Percentiles rank a stretch among this genome's conserved stretches.
These are phyloP conservation scores for Cataglyphis altisquamis DNA, from an alignment of 2,888 invertebrate species.

Conservation along the genomic window DNA sequence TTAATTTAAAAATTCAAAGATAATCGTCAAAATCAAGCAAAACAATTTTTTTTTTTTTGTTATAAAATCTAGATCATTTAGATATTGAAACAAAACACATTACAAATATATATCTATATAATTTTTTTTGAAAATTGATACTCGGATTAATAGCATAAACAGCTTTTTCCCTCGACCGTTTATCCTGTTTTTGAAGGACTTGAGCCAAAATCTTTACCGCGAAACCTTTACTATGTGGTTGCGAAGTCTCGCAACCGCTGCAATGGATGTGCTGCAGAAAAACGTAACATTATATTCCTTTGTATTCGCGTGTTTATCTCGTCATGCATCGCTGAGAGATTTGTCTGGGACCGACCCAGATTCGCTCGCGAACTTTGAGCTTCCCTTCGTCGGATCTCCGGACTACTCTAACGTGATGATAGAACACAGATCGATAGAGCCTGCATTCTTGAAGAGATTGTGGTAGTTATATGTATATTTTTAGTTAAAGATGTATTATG, in stretches of 20 bases:
- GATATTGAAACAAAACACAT: neutral
- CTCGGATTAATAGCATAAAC: conserved; percentile 38
- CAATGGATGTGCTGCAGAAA: conserved; percentile 26
- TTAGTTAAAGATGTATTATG: neutral
- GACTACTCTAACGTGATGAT: conserved; percentile 22
- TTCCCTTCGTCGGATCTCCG: conserved; percentile 56
- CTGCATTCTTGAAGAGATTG: neutral
- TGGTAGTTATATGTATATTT: neutral
- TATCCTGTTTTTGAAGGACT: conserved; percentile 38
- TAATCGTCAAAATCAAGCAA: neutral
- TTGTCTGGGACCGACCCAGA: conserved; percentile 62
- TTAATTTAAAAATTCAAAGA: neutral
- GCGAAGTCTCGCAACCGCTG: conserved; percentile 36
- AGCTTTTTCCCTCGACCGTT: conserved; percentile 40
- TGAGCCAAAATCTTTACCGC: conserved; percentile 31
- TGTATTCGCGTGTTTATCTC: conserved; percentile 60
- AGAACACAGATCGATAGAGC: conserved; percentile 26
- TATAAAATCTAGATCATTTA: neutral
- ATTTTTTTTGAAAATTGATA: neutral
- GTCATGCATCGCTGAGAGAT: conserved; percentile 66
- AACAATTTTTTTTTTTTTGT: neutral
- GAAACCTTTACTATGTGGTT: neutral
- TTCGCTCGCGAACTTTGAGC: conserved; percentile 60
- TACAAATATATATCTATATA: neutral
- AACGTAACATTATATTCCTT: conserved; percentile 46